Percentiles rank a stretch among this genome's conserved stretches.
These are phyloP conservation scores for Oplegnathus fasciatus DNA, from an alignment of 2,113 vertebrate genomes.

Conservation along the genomic window DNA sequence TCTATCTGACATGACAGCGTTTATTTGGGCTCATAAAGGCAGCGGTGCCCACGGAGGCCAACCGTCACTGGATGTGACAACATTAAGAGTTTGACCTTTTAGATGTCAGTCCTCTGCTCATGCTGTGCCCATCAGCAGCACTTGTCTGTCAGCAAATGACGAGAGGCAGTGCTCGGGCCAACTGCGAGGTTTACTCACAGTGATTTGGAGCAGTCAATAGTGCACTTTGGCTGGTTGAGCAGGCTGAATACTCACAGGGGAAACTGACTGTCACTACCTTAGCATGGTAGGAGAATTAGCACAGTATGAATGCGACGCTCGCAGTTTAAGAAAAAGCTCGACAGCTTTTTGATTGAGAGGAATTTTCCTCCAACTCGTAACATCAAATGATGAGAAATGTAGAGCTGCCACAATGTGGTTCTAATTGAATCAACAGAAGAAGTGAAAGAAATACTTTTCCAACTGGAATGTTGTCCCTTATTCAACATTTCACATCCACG, in stretches of 20 bases:
- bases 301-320: slow-evolving; percentile 9
- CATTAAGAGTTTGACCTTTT: slow-evolving; percentile 76
- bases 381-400: slow-evolving; percentile 64
- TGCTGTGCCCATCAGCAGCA: slow-evolving; percentile 45
- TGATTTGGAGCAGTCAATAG: slow-evolving; percentile 35
- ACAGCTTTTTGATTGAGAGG: slow-evolving; percentile 58
- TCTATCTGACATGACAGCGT: slow-evolving; percentile 60
- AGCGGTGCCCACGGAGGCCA: slow-evolving; percentile 39
- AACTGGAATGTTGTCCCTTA: slow-evolving; percentile 65
- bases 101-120: slow-evolving; percentile 39
- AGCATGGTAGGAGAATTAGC: slow-evolving; percentile 10
- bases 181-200: slow-evolving; percentile 22
- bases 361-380: slow-evolving; percentile 63
- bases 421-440: slow-evolving; percentile 69
- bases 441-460: slow-evolving; percentile 62
- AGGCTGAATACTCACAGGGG: slow-evolving; percentile 31
- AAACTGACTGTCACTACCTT: slow-evolving; percentile 25
- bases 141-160: slow-evolving; percentile 52
- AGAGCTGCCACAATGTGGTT: slow-evolving; percentile 60
- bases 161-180: slow-evolving; percentile 28
- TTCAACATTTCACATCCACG: slow-evolving; percentile 62
- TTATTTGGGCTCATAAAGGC: slow-evolving; percentile 49
- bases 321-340: slow-evolving; percentile 6
- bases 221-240: slow-evolving; percentile 13
- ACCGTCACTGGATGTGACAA: slow-evolving; percentile 62